phyloP scores from a whole-genome alignment of 2,113 vertebrate species.

The Perca schrenkii region DNA sequence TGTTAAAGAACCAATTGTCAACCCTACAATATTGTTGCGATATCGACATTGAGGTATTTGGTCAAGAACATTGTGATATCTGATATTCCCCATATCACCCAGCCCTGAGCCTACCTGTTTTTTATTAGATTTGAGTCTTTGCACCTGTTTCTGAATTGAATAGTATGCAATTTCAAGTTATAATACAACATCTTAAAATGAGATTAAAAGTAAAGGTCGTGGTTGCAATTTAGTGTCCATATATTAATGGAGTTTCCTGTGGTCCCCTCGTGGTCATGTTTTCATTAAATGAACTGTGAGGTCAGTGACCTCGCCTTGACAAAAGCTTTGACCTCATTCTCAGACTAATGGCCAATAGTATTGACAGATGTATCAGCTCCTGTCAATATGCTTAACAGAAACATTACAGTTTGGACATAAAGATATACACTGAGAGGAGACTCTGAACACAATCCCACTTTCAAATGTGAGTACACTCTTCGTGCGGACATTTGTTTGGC shows the following conservation, averaged over 20 bases:
- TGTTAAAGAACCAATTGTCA: no score
- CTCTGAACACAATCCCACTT: constrained; percentile 15
- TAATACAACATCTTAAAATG: background rate
- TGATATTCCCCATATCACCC: no score
- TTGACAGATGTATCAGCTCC: constrained; percentile 56
- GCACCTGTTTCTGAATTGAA: background rate
- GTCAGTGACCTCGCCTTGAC: constrained; percentile 64
- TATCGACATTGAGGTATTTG: no score
- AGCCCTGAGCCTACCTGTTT: background rate
- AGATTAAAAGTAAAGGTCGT: background rate
- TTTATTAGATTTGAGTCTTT: background rate
- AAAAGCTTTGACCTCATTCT: constrained; percentile 72
- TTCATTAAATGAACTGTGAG: constrained; percentile 54
- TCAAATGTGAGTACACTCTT: constrained; percentile 20
- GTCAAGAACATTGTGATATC: no score
- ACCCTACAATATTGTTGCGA: no score
- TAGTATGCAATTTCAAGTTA: background rate
- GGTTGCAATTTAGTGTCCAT: constrained; percentile 2
- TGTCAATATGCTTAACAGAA: constrained; percentile 42
- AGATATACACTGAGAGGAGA: constrained; percentile 13
- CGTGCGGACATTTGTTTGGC: background rate
- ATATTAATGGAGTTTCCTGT: constrained; percentile 8
- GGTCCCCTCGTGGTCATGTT: constrained; percentile 34
- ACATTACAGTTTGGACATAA: constrained; percentile 38
- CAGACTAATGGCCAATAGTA: constrained; percentile 47